Evolutionary conservation across 1,140 invertebrate species (phyloP), one percentile per base, ranked within the genome.

Genomic region (Pseudomyrmex pallidus): DNA sequence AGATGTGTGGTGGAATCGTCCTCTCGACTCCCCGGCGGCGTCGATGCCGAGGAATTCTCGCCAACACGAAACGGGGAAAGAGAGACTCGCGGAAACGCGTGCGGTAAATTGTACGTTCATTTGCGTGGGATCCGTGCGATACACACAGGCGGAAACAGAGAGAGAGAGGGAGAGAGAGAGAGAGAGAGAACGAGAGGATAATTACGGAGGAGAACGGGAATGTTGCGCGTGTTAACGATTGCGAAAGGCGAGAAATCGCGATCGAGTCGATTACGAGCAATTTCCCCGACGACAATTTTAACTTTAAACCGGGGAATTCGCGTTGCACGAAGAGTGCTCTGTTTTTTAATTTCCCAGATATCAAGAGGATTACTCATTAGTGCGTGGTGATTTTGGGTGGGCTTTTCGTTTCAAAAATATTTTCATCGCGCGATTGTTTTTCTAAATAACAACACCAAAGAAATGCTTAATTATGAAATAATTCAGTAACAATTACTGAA

Each of bases 21-120:
- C 74, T 70, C 57, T 83, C 83, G 85, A 88, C 5, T 35, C 35
- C 35, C 35, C 74, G 82, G 64, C 84, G 64, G 59, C 87, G 87
- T 85, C 83, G 87, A 84, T 82, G 85, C 74, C 82, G 44, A 13
- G 87, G 63, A 77, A 84, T 85, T 80, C 56, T 74, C 56, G 67
- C n/a, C 35, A 67, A 56, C 67, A 59, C 64, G 46, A 73, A 68
- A 50, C 52, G 74, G 17, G 10, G 12, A 52, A 46, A 15, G 83
- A 50, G 74, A 22, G 25, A 56, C 68, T 70, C 74, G 78, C 35
- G 68, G 76, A 70, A 64, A 72, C 82, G 85, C 87, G 82, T 89
- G 87, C 86, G 78, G 85, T 80, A 89, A 88, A 88, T 87, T 87
- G 86, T 87, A 80, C 87, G 76, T 82, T 73, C 74, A 85, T 88